Evolutionary conservation across 2,888 invertebrate genomes (phyloP), one percentile per base, ranked within the genome.

Genomic region (Sclerodermus sp.): DNA sequence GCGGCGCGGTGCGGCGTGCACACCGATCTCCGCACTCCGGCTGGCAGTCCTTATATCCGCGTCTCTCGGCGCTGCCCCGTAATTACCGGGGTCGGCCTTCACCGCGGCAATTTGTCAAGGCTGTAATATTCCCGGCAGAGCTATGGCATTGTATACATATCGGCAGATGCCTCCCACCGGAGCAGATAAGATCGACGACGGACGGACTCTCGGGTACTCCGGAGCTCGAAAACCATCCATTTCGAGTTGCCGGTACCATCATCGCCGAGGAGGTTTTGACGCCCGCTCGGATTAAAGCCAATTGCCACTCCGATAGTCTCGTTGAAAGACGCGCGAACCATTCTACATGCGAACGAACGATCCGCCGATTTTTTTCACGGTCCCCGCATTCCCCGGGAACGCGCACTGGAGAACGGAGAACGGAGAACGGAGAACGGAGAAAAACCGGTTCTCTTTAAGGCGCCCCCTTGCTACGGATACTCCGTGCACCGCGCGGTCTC

Each of bases 51-150:
- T 58, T 60, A 54, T 47, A 62, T 62, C 61, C 49, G 54, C 60
- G 62, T 23, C 23, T 23, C 23, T 23, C 23, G 55, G 55, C 56
- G 54, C 58, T 66, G 66, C 64, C 68, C 74, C 71, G 69, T 76
- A 77, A 77, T 77, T 77, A 77, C 75, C 66, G 60, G 64, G 70
- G 62, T 68, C 74, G 73, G 73, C 75, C 75, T 76, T 77, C 76
- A 72, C 68, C 72, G 67, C 68, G 63, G 77, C 75, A 76, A 77
- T 77, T 77, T 77, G 77, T 77, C 76, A 77, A 76, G 77, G 75
- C 74, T 77, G 72, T 74, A 74, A 72, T 74, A 73, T 72, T 70
- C 68, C 63, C 62, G 56, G 60, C 60, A 58, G 57, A 57, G 54
- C 65, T 70, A 66, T 68, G 67, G 68, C 71, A 71, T 71, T 72